phyloP scores from a whole-genome alignment of 2,888 invertebrate species.

The Augiades crinisus region DNA sequence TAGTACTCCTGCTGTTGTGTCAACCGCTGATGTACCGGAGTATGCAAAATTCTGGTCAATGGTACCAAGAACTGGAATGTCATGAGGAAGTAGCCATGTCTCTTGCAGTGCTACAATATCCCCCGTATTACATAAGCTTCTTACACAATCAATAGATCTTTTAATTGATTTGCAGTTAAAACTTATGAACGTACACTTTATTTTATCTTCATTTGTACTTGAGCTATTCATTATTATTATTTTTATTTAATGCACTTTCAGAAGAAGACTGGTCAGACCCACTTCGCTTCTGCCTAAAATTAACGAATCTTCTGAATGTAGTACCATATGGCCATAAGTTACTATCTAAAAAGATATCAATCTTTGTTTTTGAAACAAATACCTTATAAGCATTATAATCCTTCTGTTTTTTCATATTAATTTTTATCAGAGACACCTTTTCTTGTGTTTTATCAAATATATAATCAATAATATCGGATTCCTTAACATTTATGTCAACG shows the following conservation, averaged over 20 bases:
- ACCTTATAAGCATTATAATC: background rate
- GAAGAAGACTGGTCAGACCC: too few relatives aligned
- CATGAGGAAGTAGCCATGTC: background rate
- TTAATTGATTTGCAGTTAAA: too few relatives aligned
- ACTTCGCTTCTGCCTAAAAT: too few relatives aligned
- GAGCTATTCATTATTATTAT: too few relatives aligned
- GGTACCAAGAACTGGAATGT: background rate
- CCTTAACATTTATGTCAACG: background rate
- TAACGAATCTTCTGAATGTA: background rate
- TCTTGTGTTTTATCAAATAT: background rate
- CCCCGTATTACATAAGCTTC: too few relatives aligned
- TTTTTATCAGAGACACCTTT: background rate
- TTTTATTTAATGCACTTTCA: too few relatives aligned
- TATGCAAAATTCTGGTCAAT: too few relatives aligned
- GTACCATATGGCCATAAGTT: background rate
- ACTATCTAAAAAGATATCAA: background rate
- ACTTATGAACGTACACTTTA: too few relatives aligned
- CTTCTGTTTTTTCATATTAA: background rate
- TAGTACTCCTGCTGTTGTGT: constrained; percentile 28
- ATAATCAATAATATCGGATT: background rate
- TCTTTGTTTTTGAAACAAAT: background rate
- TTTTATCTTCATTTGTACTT: too few relatives aligned
- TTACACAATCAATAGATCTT: too few relatives aligned
- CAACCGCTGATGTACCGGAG: constrained; percentile 23
- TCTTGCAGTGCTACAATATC: background rate